Evolutionary conservation across 2,797 vertebrate species (phyloP), one percentile per base, ranked within the genome.

Genomic region (Urophycis tenuis): DNA sequence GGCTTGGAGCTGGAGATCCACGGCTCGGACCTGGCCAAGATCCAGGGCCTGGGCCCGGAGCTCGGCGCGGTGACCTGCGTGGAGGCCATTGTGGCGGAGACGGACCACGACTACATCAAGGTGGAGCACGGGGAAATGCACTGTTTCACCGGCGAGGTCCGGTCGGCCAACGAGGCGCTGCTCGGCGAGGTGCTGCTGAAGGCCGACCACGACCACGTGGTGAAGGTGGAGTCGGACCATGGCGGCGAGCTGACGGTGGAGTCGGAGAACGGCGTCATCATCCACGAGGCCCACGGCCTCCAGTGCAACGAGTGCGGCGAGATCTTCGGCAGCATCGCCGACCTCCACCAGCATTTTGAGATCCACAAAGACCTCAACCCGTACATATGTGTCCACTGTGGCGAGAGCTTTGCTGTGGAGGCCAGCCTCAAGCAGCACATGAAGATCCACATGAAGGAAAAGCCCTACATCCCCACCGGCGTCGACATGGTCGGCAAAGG

Each of bases 361-460:
- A 93, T 94, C 79, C 94, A 94, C 74, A 94, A 94, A 82, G 93
- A 93, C 34, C 92, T 93, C 76, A 93, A 93, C 72, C 94, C 93
- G 2, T 94, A 94, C 83, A 94, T 93, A 79, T 94, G 94, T 76
- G 89, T 94, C 69, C 94, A 94, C 84, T 94, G 94, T 74, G 93
- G 93, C 0, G 94, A 94, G 81, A 94, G 93, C 85, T 94, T 94
- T 78, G 93, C 94, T 7, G 92, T 94, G 32, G 94, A 94, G 75
- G 90, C 94, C 75, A 94, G 94, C 76, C 92, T 94, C 30, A 93
- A 93, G 81, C 92, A 94, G 78, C 94, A 94, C 79, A 94, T 94
- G 93, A 94, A 93, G 83, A 94, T 94, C 79, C 94, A 94, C 81
- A 92, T 94, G 92, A 94, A 94, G 86, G 93, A 94, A 75, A 94